Conservation (phyloP, 2,888 invertebrate genomes). For the Malthinus flaveolus region DNA sequence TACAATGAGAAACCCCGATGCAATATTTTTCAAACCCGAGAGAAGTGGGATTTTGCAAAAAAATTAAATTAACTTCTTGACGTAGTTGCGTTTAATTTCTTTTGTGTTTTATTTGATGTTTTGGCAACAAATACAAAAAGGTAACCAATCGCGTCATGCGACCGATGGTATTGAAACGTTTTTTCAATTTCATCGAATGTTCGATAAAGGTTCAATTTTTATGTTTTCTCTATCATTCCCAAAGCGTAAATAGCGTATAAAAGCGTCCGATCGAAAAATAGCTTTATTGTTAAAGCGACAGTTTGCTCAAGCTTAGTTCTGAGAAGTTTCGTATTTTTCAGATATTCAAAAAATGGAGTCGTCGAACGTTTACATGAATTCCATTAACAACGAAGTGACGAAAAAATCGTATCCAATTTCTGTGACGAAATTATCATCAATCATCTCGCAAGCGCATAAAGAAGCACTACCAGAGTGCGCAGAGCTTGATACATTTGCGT, state of each 20-base stretch:
- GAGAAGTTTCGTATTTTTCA: neutral
- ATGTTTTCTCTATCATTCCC: neutral
- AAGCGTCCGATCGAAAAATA: neutral
- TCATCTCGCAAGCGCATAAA: constrained; percentile 45
- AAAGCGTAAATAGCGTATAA: neutral
- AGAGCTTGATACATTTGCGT: constrained; percentile 21
- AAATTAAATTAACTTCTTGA: neutral
- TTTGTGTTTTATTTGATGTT: neutral
- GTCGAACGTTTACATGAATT: neutral
- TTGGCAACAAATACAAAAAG: neutral
- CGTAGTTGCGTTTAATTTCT: neutral
- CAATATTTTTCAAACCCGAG: neutral
- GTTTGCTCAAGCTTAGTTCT: neutral
- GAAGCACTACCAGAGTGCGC: constrained; percentile 38
- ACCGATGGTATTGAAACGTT: too few relatives aligned
- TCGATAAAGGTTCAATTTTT: neutral
- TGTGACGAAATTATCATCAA: constrained; percentile 40
- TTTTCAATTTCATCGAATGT: too few relatives aligned
- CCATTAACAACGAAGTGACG: neutral
- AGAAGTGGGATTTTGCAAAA: neutral
- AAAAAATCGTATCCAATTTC: constrained; percentile 37
- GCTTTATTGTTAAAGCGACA: neutral
- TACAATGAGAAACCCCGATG: constrained; percentile 9
- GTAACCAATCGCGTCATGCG: too few relatives aligned
- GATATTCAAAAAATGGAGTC: neutral